A percentile compares a stretch with the other conserved stretches of the same genome.
These are phyloP conservation scores for Tauraco hartlaubi DNA, from an alignment of 2,797 vertebrate species.

Conservation along the genomic window DNA sequence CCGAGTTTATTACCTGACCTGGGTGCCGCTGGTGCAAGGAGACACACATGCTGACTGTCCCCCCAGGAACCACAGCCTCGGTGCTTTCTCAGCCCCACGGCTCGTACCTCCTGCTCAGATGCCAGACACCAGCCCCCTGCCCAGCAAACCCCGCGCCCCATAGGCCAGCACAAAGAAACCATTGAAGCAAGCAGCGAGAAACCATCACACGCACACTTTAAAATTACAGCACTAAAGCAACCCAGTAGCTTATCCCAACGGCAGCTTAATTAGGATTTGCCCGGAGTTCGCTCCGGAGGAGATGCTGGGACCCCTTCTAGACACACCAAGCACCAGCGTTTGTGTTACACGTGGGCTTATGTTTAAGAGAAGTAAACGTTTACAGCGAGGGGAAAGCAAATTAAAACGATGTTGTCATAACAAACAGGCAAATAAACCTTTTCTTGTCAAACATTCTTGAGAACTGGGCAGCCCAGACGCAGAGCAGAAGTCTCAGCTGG, in stretches of 20 bases:
- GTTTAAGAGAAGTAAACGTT: not conserved
- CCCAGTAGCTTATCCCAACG: fast-evolving
- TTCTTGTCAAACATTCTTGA: not conserved
- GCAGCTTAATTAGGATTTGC: not conserved
- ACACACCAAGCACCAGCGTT: not conserved
- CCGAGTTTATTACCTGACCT: not conserved
- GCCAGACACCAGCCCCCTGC: not conserved
- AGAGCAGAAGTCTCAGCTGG: not conserved
- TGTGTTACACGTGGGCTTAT: fast-evolving
- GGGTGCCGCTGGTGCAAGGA: not conserved
- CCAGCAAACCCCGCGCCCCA: not conserved
- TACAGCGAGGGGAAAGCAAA: not conserved
- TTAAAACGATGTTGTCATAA: not conserved
- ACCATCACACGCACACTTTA: fast-evolving
- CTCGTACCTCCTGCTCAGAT: fast-evolving
- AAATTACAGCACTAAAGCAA: not conserved
- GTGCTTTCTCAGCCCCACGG: not conserved
- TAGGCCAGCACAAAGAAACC: not conserved
- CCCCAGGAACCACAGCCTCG: not conserved
- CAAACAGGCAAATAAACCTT: not conserved
- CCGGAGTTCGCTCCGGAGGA: not conserved
- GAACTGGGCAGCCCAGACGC: fast-evolving
- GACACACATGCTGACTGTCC: no score
- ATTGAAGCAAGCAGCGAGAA: not conserved
- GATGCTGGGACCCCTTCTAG: not conserved